phyloP scores from a whole-genome alignment of 2,113 vertebrate genomes.

The Pterocles gutturalis region DNA sequence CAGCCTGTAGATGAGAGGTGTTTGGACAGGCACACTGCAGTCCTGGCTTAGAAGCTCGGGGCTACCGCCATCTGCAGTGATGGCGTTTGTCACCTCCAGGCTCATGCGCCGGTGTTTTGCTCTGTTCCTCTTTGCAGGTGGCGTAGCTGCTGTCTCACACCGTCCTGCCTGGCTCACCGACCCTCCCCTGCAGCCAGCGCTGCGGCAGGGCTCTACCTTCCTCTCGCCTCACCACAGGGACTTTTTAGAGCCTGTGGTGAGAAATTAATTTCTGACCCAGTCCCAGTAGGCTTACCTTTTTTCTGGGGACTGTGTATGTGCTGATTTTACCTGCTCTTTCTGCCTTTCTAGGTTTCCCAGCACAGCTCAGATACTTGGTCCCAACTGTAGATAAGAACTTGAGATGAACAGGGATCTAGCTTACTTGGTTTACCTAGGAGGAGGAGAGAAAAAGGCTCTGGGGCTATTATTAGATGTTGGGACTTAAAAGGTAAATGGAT shows the following conservation, averaged over 20 bases:
- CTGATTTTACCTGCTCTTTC: background rate
- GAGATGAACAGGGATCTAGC: background rate
- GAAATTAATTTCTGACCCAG: background rate
- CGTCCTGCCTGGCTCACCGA: background rate
- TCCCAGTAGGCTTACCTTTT: background rate
- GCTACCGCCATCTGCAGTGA: fast-evolving
- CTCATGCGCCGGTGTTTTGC: fast-evolving
- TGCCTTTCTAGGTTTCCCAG: constrained; percentile 6
- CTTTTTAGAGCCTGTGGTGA: background rate
- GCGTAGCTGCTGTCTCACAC: background rate
- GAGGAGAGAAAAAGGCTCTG: background rate
- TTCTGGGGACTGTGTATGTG: background rate
- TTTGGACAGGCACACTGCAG: background rate
- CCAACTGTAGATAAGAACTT: background rate
- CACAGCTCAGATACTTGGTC: background rate
- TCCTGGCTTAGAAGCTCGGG: background rate
- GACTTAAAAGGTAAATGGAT: background rate
- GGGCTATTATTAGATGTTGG: background rate
- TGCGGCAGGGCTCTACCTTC: background rate
- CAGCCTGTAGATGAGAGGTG: background rate
- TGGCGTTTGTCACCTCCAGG: background rate
- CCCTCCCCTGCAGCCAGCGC: background rate
- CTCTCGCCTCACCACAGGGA: background rate
- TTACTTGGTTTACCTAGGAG: background rate
- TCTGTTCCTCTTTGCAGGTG: background rate